Percentiles rank a stretch among this genome's conserved stretches.
phyloP scores from a whole-genome alignment of 2,888 invertebrate genomes.

The Lasioglossum villosulum region DNA sequence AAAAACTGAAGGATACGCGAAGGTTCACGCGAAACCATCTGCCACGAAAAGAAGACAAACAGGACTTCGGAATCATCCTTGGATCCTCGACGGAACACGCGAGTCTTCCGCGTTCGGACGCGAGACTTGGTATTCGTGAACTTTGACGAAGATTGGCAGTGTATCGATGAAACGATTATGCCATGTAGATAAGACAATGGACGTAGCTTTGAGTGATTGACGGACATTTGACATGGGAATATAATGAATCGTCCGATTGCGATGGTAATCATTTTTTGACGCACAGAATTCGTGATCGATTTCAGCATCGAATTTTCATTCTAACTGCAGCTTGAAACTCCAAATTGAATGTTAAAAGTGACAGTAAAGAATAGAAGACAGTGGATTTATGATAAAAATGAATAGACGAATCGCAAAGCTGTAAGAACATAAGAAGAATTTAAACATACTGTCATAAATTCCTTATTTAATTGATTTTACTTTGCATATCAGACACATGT shows the following conservation, averaged over 20 bases:
- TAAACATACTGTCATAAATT: not conserved
- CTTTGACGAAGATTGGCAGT: not conserved
- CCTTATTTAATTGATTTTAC: not conserved
- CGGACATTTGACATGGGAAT: not conserved
- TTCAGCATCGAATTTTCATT: not conserved
- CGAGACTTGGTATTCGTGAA: slow-evolving; percentile 11
- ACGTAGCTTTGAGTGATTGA: not conserved
- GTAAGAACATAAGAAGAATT: too few relatives aligned
- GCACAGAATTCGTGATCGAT: not conserved
- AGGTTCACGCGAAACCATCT: slow-evolving; percentile 9
- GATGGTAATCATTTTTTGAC: not conserved
- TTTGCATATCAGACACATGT: not conserved
- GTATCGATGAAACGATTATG: not conserved
- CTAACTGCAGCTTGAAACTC: not conserved
- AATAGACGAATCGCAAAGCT: too few relatives aligned
- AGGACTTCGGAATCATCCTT: not conserved
- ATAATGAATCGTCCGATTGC: not conserved
- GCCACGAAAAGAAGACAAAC: not conserved
- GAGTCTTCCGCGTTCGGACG: slow-evolving; percentile 40
- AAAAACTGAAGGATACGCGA: slow-evolving; percentile 5
- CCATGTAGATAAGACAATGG: not conserved
- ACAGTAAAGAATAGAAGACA: not conserved
- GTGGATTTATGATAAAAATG: not conserved
- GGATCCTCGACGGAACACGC: not conserved
- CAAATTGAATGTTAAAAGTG: too few relatives aligned